These are phyloP conservation scores for Bombus fervidus DNA, from an alignment of 1,140 invertebrate genomes.

Conservation along the genomic window DNA sequence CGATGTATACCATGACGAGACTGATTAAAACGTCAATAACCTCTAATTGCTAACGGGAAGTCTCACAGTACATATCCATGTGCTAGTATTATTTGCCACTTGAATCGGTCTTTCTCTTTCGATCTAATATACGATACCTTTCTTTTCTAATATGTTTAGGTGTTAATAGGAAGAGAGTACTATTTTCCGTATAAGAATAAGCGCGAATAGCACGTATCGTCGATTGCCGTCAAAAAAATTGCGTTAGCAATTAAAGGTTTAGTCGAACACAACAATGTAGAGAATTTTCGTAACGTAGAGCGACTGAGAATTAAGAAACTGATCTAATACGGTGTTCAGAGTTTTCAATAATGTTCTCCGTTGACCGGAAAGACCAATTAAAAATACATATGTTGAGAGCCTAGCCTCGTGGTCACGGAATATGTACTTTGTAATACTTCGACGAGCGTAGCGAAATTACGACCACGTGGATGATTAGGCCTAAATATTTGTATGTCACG, in stretches of 20 bases:
- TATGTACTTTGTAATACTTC: slow-evolving; percentile 48
- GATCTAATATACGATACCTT: neutral
- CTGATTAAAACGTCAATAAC: slow-evolving; percentile 16
- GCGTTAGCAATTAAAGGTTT: slow-evolving; percentile 36
- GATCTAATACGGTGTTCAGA: slow-evolving; percentile 19
- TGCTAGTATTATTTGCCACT: neutral
- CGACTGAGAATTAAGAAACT: slow-evolving; percentile 10
- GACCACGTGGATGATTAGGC: slow-evolving; percentile 39
- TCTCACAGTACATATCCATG: neutral
- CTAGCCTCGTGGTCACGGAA: slow-evolving; percentile 26
- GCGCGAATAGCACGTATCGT: neutral
- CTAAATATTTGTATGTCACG: slow-evolving; percentile 58
- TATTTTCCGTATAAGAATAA: neutral
- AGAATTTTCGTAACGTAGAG: slow-evolving; percentile 29
- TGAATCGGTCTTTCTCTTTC: neutral
- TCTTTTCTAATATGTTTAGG: neutral
- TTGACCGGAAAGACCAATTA: slow-evolving; percentile 55
- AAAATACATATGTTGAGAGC: slow-evolving; percentile 27
- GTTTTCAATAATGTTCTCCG: slow-evolving; percentile 35
- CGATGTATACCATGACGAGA: slow-evolving; percentile 10
- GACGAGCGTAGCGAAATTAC: slow-evolving; percentile 11
- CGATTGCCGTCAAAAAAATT: neutral
- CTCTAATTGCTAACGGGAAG: slow-evolving; percentile 32
- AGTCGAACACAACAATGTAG: neutral
- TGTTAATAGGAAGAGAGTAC: neutral